Percentiles rank a stretch among this genome's conserved stretches.
Evolutionary conservation across 2,888 invertebrate genomes (phyloP).

Genomic region (Ectobius pallidus): DNA sequence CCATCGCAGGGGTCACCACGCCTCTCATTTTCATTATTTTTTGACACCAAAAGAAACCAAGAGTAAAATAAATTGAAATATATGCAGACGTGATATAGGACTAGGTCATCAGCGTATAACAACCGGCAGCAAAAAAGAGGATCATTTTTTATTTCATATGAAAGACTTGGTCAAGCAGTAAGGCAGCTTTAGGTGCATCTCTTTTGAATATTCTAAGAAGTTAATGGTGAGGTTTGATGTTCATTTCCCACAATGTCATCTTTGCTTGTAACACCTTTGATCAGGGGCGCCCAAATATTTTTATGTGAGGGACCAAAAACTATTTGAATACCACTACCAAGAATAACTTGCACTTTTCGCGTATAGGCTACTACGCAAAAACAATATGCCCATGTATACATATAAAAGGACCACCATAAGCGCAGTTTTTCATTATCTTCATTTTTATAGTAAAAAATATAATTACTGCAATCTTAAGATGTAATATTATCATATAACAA

Average conservation of each 20-base stretch:
- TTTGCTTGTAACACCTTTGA: conserved; percentile 7
- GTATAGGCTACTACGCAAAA: no score
- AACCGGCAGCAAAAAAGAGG: background rate
- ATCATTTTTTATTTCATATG: background rate
- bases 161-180: conserved; percentile 13
- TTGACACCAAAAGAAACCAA: conserved; percentile 1
- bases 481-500: no score
- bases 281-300: no score
- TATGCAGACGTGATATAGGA: background rate
- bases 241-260: conserved; percentile 13
- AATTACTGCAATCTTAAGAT: no score
- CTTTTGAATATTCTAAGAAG: background rate
- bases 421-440: no score
- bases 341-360: no score
- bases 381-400: no score
- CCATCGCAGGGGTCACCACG: conserved; percentile 18
- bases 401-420: no score
- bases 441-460: no score
- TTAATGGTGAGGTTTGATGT: conserved; percentile 11
- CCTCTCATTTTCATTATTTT: conserved; percentile 22
- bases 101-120: background rate
- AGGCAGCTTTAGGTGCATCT: background rate
- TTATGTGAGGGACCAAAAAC: no score
- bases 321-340: no score
- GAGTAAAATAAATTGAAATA: conserved; percentile 17